Evolutionary conservation across 2,888 invertebrate genomes (phyloP), one percentile per base, ranked within the genome.

Genomic region (Drosophila peninsularis): DNA sequence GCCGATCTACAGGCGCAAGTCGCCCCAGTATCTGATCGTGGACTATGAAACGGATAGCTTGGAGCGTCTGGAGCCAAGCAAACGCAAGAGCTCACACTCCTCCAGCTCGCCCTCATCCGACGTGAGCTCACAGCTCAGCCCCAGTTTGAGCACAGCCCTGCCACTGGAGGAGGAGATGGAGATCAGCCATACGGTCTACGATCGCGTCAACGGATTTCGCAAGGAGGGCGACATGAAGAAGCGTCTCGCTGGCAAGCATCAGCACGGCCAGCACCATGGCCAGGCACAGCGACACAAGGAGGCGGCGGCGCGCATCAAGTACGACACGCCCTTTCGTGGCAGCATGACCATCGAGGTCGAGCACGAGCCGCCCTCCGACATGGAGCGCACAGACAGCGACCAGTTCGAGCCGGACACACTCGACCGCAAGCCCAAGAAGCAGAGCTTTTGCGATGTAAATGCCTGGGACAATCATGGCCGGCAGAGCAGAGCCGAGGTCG

Each of bases 351-450:
- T 97, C 69, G 96, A 96, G 93, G 96, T 97, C 0, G 96, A 96
- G 90, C 97, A 97, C 90, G 95, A 96, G 21, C 95, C 96, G 0
- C 95, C 96, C 80, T 96, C 96, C 87, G 95, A 96, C 53, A 94
- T 96, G 62, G 97, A 97, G 86, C 82, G 91, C 7, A 92, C 92
- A 0, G 92, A 92, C 42, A 96, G 96, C 2, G 96, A 96, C 82
- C 95, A 95, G 60, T 97, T 96, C 83, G 97, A 97, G 91, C 97
- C 97, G 0, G 97, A 97, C 78, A 97, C 97, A 0, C 93, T 97
- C 62, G 97, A 97, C 87, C 93, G 97, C 30, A 97, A 97, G 89
- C 95, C 96, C 45, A 94, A 93, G 90, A 94, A 94, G 78, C 90
- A 94, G 45, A 94, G 93, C 71, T 91, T 93, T 71, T 93, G 93